Evolutionary conservation across 2,888 invertebrate species (phyloP), one percentile per base, ranked within the genome.

Genomic region (Athalia cordata): DNA sequence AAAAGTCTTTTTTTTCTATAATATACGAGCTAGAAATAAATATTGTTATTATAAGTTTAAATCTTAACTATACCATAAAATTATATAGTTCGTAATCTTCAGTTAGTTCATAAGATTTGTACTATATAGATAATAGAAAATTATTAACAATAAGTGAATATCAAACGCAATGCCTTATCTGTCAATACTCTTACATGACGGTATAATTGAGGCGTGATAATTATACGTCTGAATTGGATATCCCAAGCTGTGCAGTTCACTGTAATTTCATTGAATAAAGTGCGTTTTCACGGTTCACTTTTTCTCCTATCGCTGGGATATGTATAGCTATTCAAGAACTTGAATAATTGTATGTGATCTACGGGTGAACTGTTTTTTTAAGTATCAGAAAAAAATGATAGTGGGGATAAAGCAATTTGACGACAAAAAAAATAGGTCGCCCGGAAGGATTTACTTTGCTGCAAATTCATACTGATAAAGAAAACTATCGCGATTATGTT

Each of bases 161-260:
- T 86, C 84, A 86, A 86, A 86, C 81, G 81, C 82, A 84, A 86
- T 86, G 86, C 86, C 86, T 87, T 86, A 86, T 84, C 82, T 81
- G 82, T 86, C 81, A 80, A 84, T 83, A 72, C 59, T 72, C 72
- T 72, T 72, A 72, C 59, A 5, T 72, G 72, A 72, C 57, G 72
- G 59, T 72, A 59, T 72, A 59, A 72, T 72, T 72, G 72, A 72
- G 13, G 72, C 59, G 43, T 59, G 45, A 72, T 59, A 57, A 59
- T 45, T 72, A 13, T 59, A 72, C 59, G 59, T 72, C 72, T 59
- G 15, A 59, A 47, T 59, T 72, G 9, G 59, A 72, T 47, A n/a
- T 72, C 6, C 7, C 57, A 13, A 72, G 29, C 29, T 29, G 29
- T 29, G 2, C 29, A 29, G 5, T 68, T 55, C 55, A 29, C 43